These are phyloP conservation scores for Plutomurus gul DNA, from an alignment of 1,140 invertebrate species.

Conservation along the genomic window DNA sequence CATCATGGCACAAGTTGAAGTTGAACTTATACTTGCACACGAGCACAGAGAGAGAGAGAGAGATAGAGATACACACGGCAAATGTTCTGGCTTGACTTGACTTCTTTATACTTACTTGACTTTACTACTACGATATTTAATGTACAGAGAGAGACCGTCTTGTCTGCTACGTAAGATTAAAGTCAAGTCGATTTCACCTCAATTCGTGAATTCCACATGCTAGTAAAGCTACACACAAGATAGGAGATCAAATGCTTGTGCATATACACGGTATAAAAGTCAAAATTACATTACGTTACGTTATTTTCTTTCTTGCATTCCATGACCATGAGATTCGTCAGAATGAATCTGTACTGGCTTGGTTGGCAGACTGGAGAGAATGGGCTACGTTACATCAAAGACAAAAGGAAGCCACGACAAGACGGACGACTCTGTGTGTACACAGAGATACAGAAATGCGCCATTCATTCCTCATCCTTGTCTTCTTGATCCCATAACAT, in stretches of 20 bases:
- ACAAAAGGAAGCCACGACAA: neutral
- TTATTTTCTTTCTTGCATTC: constrained; percentile 21
- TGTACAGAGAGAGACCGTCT: neutral
- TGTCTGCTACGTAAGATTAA: constrained; percentile 1
- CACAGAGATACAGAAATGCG: too few relatives aligned
- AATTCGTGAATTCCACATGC: constrained; percentile 20
- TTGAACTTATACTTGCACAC: neutral
- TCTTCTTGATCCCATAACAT: too few relatives aligned
- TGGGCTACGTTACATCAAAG: neutral
- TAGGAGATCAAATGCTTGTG: constrained; percentile 20
- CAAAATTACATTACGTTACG: constrained; percentile 1
- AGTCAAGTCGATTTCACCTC: constrained; percentile 28
- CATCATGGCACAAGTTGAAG: neutral
- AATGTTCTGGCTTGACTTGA: too few relatives aligned
- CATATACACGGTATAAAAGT: constrained; percentile 26
- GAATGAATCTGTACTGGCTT: constrained; percentile 5
- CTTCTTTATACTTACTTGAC: neutral
- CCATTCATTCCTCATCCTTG: too few relatives aligned
- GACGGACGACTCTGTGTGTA: too few relatives aligned
- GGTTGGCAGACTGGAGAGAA: neutral
- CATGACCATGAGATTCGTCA: constrained; percentile 25
- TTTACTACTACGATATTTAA: neutral
- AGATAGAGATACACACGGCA: too few relatives aligned
- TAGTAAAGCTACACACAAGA: neutral
- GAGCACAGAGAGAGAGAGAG: neutral